Evolutionary conservation across 2,888 invertebrate species (phyloP), one percentile per base, ranked within the genome.

Genomic region (Empis stercorea): DNA sequence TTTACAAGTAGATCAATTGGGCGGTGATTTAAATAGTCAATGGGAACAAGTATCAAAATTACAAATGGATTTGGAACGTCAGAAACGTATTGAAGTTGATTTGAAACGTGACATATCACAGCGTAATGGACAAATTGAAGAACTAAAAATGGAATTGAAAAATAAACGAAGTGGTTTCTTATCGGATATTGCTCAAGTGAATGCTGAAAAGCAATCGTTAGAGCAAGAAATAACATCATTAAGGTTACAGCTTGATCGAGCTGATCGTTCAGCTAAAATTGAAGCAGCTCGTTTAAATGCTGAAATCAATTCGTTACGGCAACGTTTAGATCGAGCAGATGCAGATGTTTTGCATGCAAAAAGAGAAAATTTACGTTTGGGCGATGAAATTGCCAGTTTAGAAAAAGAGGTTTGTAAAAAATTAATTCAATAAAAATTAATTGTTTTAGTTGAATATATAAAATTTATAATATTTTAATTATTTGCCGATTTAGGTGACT

Each of bases 301-400:
- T 0, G 88, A 88, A 68, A 80, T 80, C 2, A 73, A 66, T 54
- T 84, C 84, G 5, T 68, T 86, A 44, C 73, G 85, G 30, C 86
- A 87, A 62, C 63, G 85, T 23, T 61, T 87, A 56, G 87, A 88
- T 61, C 73, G 87, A 46, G 81, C 84, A 14, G 88, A 89, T 63
- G 83, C 84, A 0, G 88, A 88, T 61, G 61, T 87, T 50, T 76
- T 87, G 30, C 87, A 87, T 58, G 81, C 85, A 15, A 78, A 87
- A 41, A 75, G 87, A 10, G 87, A 88, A 62, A 86, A 87, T 58
- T 70, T 87, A 32, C 76, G 87, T 41, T 73, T 88, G 10, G 76
- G 78, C 13, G 88, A 88, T 61, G 85, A 86, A 60, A 80, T 88
- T 32, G 77, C 86, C 4, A 80, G 78, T 47, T 66, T 87, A 55